Evolutionary conservation across 92 coral and sea anemone genomes (phyloP).

Genomic region (Zoanthus sociatus): DNA sequence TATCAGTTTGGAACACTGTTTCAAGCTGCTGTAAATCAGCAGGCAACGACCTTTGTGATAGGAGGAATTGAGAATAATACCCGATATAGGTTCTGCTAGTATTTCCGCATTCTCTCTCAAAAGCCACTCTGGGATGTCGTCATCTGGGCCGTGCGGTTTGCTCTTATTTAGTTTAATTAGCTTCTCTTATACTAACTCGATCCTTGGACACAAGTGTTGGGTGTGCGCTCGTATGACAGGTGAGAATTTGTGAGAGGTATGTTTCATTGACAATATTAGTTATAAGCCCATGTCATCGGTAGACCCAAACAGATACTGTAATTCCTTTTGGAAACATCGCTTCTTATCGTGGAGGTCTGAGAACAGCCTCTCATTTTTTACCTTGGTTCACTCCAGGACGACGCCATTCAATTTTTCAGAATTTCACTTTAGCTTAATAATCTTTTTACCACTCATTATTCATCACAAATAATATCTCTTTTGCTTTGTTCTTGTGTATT

Average conservation of each 20-base stretch:
- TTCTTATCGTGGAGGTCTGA: no score
- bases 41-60: neutral
- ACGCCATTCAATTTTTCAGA: no score
- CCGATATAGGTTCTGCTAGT: neutral
- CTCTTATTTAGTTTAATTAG: neutral
- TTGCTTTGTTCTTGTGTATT: no score
- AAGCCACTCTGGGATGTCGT: neutral
- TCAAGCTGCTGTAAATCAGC: neutral
- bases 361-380: no score
- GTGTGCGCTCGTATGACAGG: neutral
- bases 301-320: no score
- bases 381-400: no score
- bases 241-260: neutral
- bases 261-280: no score
- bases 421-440: no score
- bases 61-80: neutral
- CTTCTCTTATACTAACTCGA: neutral
- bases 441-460: no score
- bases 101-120: neutral
- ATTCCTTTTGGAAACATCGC: no score
- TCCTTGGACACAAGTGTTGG: neutral
- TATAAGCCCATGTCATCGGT: no score
- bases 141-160: neutral
- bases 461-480: no score
- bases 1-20: neutral